These are phyloP conservation scores for Austrolebias charrua DNA, from an alignment of 2,797 vertebrate genomes.

Conservation along the genomic window DNA sequence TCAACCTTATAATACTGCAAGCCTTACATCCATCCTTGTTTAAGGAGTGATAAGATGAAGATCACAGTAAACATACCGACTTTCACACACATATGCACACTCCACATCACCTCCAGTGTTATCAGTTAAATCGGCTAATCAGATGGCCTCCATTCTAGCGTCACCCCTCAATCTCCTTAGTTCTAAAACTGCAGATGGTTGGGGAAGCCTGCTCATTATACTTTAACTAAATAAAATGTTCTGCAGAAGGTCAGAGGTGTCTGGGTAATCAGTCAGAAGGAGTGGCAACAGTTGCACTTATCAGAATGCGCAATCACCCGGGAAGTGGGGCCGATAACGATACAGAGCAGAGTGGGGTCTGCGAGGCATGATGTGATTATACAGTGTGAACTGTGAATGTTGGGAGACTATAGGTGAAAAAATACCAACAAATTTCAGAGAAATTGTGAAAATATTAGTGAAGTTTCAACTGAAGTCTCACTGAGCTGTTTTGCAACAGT, in stretches of 20 bases:
- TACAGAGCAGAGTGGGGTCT: conserved; percentile 36
- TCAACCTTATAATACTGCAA: conserved; percentile 35
- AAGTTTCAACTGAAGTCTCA: too few species aligned
- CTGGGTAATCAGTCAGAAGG: conserved; percentile 78
- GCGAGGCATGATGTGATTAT: too few species aligned
- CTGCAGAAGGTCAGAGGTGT: conserved; percentile 67
- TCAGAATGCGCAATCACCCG: conserved; percentile 60
- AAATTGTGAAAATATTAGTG: too few species aligned
- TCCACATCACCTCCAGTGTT: conserved; percentile 54
- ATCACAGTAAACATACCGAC: conserved; percentile 16
- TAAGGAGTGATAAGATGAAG: conserved; percentile 35
- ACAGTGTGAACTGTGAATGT: too few species aligned
- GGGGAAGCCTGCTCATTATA: conserved; percentile 65
- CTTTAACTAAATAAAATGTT: conserved; percentile 72
- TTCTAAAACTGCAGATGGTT: conserved; percentile 60
- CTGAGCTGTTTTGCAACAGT: too few species aligned
- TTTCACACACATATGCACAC: background rate
- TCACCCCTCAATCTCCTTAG: conserved; percentile 41
- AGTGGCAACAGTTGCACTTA: conserved; percentile 63
- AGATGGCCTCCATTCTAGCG: conserved; percentile 58
- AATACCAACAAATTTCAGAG: background rate
- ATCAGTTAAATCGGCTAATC: conserved; percentile 78
- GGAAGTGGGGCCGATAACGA: conserved; percentile 63
- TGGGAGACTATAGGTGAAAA: too few species aligned
- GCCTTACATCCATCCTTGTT: conserved; percentile 34